phyloP scores from a whole-genome alignment of 2,797 vertebrate species.

The Semotilus atromaculatus region DNA sequence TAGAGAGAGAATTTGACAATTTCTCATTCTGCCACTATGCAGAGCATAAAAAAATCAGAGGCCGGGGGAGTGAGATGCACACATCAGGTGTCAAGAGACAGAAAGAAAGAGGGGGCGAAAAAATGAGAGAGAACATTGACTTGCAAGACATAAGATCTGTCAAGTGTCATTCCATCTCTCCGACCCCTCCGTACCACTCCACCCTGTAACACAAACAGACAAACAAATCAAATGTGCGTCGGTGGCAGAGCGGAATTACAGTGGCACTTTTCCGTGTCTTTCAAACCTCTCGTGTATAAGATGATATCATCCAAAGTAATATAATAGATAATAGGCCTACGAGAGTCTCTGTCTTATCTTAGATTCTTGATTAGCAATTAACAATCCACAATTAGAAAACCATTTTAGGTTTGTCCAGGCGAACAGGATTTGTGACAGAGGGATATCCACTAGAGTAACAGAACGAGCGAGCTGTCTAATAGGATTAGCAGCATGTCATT shows the following conservation, averaged over 20 bases:
- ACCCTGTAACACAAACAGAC: slow-evolving; percentile 38
- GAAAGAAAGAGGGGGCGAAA: slow-evolving; percentile 7
- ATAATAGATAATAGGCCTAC: slow-evolving; percentile 48
- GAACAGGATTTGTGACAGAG: slow-evolving; percentile 44
- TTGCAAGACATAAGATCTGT: slow-evolving; percentile 44
- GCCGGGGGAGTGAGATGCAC: slow-evolving; percentile 30
- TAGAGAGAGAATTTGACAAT: slow-evolving; percentile 32
- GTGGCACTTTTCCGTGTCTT: background rate
- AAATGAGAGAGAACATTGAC: slow-evolving; percentile 35
- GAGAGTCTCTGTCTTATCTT: slow-evolving; percentile 47
- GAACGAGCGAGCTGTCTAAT: slow-evolving; percentile 53
- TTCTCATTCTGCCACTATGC: slow-evolving; percentile 31
- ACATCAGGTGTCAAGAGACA: slow-evolving; percentile 40
- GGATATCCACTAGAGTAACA: slow-evolving; percentile 44
- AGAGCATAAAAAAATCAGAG: slow-evolving; percentile 31
- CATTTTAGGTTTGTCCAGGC: slow-evolving; percentile 60
- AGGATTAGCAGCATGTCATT: slow-evolving; percentile 55
- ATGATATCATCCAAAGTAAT: slow-evolving; percentile 45
- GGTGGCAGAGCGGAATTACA: slow-evolving; percentile 23
- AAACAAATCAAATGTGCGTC: slow-evolving; percentile 43
- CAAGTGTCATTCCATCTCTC: slow-evolving; percentile 44
- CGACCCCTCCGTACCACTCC: background rate
- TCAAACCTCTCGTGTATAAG: slow-evolving; percentile 29
- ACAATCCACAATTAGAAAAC: slow-evolving; percentile 69
- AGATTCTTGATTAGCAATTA: slow-evolving; percentile 71